A percentile compares a stretch with the other conserved stretches of the same genome.
phyloP scores from a whole-genome alignment of 2,888 invertebrate genomes.

The Melolontha melolontha region DNA sequence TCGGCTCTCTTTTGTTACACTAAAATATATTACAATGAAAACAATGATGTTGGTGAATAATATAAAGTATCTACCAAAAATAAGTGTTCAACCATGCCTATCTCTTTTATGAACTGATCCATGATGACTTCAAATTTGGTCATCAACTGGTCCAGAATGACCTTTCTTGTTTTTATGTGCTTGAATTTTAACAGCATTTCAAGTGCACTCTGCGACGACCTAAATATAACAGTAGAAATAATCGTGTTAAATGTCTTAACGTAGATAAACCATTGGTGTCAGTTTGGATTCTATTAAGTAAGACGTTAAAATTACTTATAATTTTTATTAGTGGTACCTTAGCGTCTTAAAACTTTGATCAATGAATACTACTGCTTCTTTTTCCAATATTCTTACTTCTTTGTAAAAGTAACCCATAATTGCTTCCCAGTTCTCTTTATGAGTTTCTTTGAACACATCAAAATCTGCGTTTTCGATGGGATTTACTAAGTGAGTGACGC shows the following conservation, averaged over 20 bases:
- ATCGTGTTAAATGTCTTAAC: not conserved
- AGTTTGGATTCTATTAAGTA: slow-evolving; percentile 6
- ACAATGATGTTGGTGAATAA: not conserved
- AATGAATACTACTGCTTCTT: slow-evolving; percentile 86
- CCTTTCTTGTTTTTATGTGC: slow-evolving; percentile 79
- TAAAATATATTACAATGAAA: slow-evolving; percentile 53
- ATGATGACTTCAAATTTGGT: slow-evolving; percentile 88
- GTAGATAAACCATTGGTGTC: no score
- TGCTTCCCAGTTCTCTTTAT: slow-evolving; percentile 88
- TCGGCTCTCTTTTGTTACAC: slow-evolving; percentile 74
- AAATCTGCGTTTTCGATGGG: slow-evolving; percentile 85
- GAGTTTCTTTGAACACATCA: slow-evolving; percentile 82
- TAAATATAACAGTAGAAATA: slow-evolving; percentile 53
- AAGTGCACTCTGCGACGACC: slow-evolving; percentile 86
- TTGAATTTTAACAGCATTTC: slow-evolving; percentile 84
- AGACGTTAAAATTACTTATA: slow-evolving; percentile 10
- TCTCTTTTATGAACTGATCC: slow-evolving; percentile 87
- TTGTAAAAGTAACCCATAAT: slow-evolving; percentile 82
- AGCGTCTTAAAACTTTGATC: slow-evolving; percentile 87
- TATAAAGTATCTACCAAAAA: slow-evolving; percentile 71
- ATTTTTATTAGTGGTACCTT: slow-evolving; percentile 63
- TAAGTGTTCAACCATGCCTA: slow-evolving; percentile 76
- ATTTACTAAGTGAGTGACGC: slow-evolving; percentile 80
- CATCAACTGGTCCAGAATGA: slow-evolving; percentile 79
- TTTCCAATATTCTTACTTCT: slow-evolving; percentile 80